phyloP scores from a whole-genome alignment of 35 echinoderm and acorn worm species.

The Ptychodera flava region DNA sequence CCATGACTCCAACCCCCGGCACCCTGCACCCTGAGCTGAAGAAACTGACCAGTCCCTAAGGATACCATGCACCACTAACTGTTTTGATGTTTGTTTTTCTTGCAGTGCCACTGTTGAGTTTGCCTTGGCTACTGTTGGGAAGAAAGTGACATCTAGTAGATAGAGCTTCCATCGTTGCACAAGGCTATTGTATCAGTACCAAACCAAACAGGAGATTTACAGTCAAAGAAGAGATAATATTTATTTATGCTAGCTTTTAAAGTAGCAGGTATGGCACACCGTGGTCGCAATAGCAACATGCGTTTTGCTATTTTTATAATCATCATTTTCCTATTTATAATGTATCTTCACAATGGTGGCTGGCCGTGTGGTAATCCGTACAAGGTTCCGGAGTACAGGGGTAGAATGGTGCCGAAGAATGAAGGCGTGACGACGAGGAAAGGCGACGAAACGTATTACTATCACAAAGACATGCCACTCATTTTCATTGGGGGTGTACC shows the following conservation, averaged over 20 bases:
- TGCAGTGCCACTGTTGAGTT: too few species aligned
- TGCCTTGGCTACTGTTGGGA: too few species aligned
- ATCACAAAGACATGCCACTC: slow-evolving; percentile 71
- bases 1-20: too few species aligned
- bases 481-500: slow-evolving; percentile 98
- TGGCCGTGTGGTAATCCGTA: background rate
- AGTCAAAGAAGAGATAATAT: too few species aligned
- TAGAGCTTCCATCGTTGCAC: too few species aligned
- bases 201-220: too few species aligned
- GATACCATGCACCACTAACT: too few species aligned
- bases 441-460: slow-evolving; percentile 57
- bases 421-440: slow-evolving; percentile 8
- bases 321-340: background rate
- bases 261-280: background rate
- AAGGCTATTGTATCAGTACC: too few species aligned
- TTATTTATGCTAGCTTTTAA: background rate
- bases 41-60: too few species aligned
- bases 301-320: background rate
- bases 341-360: background rate
- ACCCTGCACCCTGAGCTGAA: too few species aligned
- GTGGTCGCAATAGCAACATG: background rate
- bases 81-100: too few species aligned
- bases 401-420: slow-evolving; percentile 12
- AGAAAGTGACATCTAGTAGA: too few species aligned
- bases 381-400: slow-evolving; percentile 4